Evolutionary conservation across 2,113 vertebrate species (phyloP), one percentile per base, ranked within the genome.

Genomic region (Raja brachyura): DNA sequence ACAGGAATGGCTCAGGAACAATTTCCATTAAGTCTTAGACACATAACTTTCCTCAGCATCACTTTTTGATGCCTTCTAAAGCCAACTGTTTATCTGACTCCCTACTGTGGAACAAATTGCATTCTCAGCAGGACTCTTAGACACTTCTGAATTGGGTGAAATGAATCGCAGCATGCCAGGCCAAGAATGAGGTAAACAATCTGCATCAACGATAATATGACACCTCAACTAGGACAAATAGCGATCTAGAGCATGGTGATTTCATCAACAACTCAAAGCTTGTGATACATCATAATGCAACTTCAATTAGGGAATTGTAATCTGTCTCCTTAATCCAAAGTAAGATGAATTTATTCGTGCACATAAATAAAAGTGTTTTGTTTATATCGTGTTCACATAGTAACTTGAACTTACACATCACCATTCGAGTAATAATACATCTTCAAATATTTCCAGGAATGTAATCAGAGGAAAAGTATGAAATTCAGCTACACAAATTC

Each of bases 221-320:
- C 97, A 96, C 97, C 96, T 97, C 96, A 96, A 97, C 97, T 97
- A 96, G 97, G 97, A 96, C 95, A 97, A 96, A 95, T 95, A 96
- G 96, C 95, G 94, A 95, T 95, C 96, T 95, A 96, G 96, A 96
- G 96, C 95, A 94, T 94, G 96, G 96, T 95, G 95, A 94, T 33
- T 75, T 94, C 94, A 94, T 94, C 95, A 95, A 96, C 96, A 96
- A 96, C 95, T 94, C 78, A 94, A 96, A 96, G 95, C 75, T 94
- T 94, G 95, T 59, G 79, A 90, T 94, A 31, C 92, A 95, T 95
- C 96, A 95, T 73, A 6, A 66, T 25, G 66, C 20, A 73, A n/a
- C 31, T 73, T n/a, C 68, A 73, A 54, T 70, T 73, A 92, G 28
- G 20, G 22, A 90, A 39, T 0, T 33, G 16, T 25, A 74, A 54